Base-by-base conservation (phyloP, 1,140 invertebrate species). In the Musca vetustissima region DNA sequence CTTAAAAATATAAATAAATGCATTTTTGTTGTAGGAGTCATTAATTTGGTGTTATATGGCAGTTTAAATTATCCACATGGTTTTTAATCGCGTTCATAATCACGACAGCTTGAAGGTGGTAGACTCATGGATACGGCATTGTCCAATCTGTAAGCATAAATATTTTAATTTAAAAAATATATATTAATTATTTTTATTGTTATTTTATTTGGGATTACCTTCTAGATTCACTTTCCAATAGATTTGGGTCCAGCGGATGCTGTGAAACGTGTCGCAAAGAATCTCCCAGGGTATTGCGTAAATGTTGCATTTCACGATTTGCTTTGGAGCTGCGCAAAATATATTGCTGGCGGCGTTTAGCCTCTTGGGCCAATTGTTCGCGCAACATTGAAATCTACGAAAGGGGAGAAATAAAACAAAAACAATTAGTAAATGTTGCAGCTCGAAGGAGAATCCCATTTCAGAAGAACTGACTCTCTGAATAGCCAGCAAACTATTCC, bases 201-300 rank as follows among this genome's bases (percentile, higher is more conserved):
- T 3, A 28, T 28, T 28, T 3, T 28, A 28, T 28, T 55, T 28
- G n/a, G n/a, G n/a, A 25, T 66, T 19, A 83, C 81, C 81, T 94
- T 68, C 92, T 85, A 4, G 93, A 89, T 82, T 97, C 95, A 72
- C 93, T 92, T 75, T 96, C 93, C 66, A 96, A 81, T 4, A 95
- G 85, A 68, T 90, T 85, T 1, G 92, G 89, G 84, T 95, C 93
- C 25, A 95, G 81, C 0, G 90, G 89, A 74, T 84, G 84, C 78
- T 91, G 91, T 0, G 90, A 87, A 0, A 96, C 92, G 14, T 91
- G 93, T 53, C 91, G 85, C 66, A 97, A 83, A 0, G 93, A 96
- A 76, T 92, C 92, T 0, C 94, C 93, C 1, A 97, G 85, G 1
- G 91, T 91, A 72, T 90, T 87, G 11, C 94, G 87, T 64, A 96